Base-by-base conservation (phyloP, 2,797 vertebrate species). In the Mormyrus proboscirostris region DNA sequence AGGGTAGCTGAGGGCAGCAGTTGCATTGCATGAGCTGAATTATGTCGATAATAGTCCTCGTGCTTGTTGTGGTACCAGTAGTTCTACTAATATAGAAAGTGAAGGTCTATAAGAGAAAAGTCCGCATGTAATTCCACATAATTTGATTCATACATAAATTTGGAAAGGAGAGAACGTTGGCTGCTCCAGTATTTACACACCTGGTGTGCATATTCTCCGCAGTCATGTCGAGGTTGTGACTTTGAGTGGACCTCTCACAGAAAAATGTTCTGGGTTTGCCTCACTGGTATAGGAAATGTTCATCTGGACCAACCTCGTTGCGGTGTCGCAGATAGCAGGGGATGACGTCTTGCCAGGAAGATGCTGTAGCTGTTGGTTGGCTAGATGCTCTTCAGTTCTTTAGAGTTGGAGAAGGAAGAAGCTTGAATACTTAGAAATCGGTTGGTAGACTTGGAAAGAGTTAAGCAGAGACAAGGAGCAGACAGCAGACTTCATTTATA, bases 141-240 rank as follows among this genome's bases (percentile, higher is more conserved):
- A 86, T 86, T 41, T 73, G 49, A 86, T 47, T 33, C 84, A 41
- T 76, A 62, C 88, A 53, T 33, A 51, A 50, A 57, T 76, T 73
- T 87, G 5, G 16, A 22, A 14, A 83, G 82, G 53, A 86, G 12
- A 50, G 9, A 38, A 76, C 12, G 6, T 53, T 89, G 83, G 84
- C 83, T 29, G 7, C 4, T 55, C 8, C 16, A 25, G 41, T 89
- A 88, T 89, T 90, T 91, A 83, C 9, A 87, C 89, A 91, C 90
- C 86, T 91, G 85, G 86, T 19, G 62, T 59, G 7, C 88, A 65
- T 69, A 86, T 89, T 88, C 47, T 89, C 51, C 88, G 69, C 38
- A 50, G 76, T 83, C 38, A 12, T 50, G 49, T 19, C 19, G 33
- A 47, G 33, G 69, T 76, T 55, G 12, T 49, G 50, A 14, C 69